Evolutionary conservation across 2,888 invertebrate genomes (phyloP), one percentile per base, ranked within the genome.

Genomic region (Conus canariensis): DNA sequence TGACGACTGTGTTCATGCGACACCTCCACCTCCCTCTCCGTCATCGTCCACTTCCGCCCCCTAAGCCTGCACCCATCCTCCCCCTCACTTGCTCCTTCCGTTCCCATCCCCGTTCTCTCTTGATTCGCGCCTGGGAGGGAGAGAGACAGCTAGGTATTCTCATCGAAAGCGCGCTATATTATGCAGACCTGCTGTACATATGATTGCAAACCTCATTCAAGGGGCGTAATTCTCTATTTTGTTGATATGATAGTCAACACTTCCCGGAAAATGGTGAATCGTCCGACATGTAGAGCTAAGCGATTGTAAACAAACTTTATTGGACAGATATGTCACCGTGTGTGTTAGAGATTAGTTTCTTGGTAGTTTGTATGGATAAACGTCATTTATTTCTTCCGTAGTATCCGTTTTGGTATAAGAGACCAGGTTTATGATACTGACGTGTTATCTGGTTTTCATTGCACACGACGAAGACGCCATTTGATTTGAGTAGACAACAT

Each of bases 191-290:
- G 77, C 77, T 80, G 77, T 80, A 30, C 77, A 80, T 30, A 80
- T 80, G 22, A 70, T 8, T 22, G 16, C 8, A 70, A 70, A 22
- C 14, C 12, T 80, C 10, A 25, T 30, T 80, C 77, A 80, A 80
- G 77, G 77, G 77, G 16, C 77, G 22, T 16, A 80, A 80, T 25
- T 30, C 77, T 12, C 14, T 12, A 14, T 30, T 80, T 80, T 80
- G 77, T 80, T 80, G 77, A 80, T 30, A 30, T 7, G 74, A 22
- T 3, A 45, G 45, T 45, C 22, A 70, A 22, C 30, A 80, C 77
- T 80, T 80, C 77, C 77, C 77, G 77, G 77, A 80, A 80, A 80
- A 45, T 80, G 77, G 77, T 22, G 77, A 30, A 22, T 80, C 45
- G 30, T 9, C 12, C 14, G 30, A 30, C 77, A 14, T 80, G 10